Base-by-base conservation (phyloP, 2,113 vertebrate species). In the mouse (Mus musculus) region DNA sequence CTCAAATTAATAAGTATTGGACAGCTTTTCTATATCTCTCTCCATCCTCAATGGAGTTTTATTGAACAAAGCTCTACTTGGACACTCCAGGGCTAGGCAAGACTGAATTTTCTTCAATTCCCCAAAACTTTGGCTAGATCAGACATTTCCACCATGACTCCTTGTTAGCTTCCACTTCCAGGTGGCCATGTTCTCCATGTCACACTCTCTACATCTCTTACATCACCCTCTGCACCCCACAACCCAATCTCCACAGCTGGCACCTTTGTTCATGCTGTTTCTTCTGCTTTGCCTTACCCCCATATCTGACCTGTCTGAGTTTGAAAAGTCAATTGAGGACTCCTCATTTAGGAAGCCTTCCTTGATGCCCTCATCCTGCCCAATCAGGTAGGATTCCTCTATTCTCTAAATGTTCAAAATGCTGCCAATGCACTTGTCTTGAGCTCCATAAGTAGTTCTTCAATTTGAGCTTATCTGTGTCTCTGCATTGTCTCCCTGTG, bases 21-120 rank as follows among this genome's bases (percentile, higher is more conserved):
- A 92, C 72, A 82, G 85, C 36, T 97, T 95, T 97, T 90, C 90
- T 88, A 16, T 90, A 90, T 95, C 89, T 84, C 24, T 72, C 87
- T 97, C 98, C 95, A 65, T 92, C 49, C 49, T 94, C 39, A 36
- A 52, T 71, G 92, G 71, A 95, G 81, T 59, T 95, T 97, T 96
- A 97, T 72, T 19, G 69, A 97, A 73, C 69, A 75, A 61, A 97
- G 87, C 33, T 84, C 0, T 71, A 9, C 91, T 42, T 9, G 17
- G 93, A 52, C 0, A 2, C 88, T 95, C 90, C 65, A 96, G 87
- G 80, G 33, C n/a, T 65, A 54, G 12, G 95, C 91, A 77, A n/a
- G 20, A 63, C 13, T 0, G 87, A 89, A 86, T 90, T 42, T 86
- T 42, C 54, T 81, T 30, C 46, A 89, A 72, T 42, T 77, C 46